These are phyloP conservation scores for Oryzias curvinotus DNA, from an alignment of 2,113 vertebrate species.

Conservation along the genomic window DNA sequence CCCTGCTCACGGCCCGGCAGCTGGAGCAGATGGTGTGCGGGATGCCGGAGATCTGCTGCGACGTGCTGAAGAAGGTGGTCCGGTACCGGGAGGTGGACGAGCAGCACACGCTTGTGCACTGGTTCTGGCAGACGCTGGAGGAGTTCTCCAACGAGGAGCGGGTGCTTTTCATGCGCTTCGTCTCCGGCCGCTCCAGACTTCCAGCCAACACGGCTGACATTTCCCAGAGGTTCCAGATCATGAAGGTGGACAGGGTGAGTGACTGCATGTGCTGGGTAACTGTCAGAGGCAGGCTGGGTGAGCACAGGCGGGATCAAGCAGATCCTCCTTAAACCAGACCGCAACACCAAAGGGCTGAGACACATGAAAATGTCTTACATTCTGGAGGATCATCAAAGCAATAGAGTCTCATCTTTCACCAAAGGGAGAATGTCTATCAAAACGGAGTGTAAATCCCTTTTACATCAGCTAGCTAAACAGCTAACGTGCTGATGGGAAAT, in stretches of 20 bases:
- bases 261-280: background rate
- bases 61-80: slow-evolving; percentile 83
- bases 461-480: no score
- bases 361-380: no score
- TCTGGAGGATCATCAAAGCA: no score
- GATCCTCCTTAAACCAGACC: no score
- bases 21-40: slow-evolving; percentile 85
- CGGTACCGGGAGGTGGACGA: slow-evolving; percentile 83
- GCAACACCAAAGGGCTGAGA: no score
- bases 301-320: background rate
- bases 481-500: no score
- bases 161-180: slow-evolving; percentile 84
- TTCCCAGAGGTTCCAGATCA: slow-evolving; percentile 83
- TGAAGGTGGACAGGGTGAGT: slow-evolving; percentile 84
- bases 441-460: no score
- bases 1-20: slow-evolving; percentile 80
- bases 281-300: background rate
- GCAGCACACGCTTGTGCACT: slow-evolving; percentile 80
- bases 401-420: no score
- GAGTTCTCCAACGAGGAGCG: slow-evolving; percentile 86
- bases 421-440: no score
- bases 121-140: slow-evolving; percentile 84
- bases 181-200: slow-evolving; percentile 80
- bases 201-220: slow-evolving; percentile 84
- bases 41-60: slow-evolving; percentile 82